Percentiles rank a stretch among this genome's conserved stretches.
These are phyloP conservation scores for Carettochelys insculpta DNA, from an alignment of 2,113 vertebrate species.

Conservation along the genomic window DNA sequence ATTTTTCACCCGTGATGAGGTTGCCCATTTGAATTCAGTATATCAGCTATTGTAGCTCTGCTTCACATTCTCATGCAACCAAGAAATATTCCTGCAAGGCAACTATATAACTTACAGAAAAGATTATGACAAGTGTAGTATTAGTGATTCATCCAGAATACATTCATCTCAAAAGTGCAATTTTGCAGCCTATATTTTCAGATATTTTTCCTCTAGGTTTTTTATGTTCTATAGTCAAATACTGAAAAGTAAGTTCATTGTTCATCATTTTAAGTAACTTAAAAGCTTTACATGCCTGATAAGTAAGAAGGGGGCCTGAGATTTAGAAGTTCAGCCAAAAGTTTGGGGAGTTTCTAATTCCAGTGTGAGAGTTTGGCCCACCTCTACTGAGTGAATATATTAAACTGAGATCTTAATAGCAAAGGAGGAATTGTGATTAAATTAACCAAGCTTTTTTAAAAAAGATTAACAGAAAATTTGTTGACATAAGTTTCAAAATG, in stretches of 20 bases:
- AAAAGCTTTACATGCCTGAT: background rate
- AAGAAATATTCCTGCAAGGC: background rate
- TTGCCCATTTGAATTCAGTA: accelerated
- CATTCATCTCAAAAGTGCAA: background rate
- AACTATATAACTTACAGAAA: background rate
- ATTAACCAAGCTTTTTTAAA: background rate
- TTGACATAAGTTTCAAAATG: background rate
- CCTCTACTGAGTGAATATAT: background rate
- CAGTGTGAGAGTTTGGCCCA: background rate
- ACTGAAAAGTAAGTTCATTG: background rate
- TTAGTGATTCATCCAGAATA: background rate
- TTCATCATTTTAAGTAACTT: background rate
- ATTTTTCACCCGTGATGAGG: too few relatives aligned
- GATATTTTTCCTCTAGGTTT: background rate
- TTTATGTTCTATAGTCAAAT: background rate
- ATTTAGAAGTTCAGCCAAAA: background rate
- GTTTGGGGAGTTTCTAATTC: background rate
- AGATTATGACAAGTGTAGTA: background rate
- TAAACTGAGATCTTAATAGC: background rate
- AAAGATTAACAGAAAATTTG: background rate
- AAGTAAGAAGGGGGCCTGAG: background rate
- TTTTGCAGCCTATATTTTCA: background rate
- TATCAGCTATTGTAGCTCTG: background rate
- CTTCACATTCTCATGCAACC: background rate
- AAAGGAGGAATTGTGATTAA: background rate